These are phyloP conservation scores for Pipistrellus kuhlii DNA, from an alignment of 2,797 vertebrate genomes.

Conservation along the genomic window DNA sequence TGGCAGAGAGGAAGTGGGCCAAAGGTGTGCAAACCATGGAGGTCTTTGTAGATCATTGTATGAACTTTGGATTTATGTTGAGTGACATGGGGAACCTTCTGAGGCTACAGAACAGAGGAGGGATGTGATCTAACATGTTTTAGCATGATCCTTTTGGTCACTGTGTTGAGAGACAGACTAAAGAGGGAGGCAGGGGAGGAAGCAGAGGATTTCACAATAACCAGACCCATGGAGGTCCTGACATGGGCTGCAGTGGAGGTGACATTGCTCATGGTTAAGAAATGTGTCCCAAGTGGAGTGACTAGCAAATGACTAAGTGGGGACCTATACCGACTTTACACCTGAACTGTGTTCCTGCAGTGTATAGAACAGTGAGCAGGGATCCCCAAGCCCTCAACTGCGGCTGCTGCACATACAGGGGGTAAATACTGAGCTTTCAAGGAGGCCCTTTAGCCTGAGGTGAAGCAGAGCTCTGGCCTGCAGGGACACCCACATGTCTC, in stretches of 20 bases:
- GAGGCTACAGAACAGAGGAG: background rate
- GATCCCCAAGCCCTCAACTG: rapidly evolving
- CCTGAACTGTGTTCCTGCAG: background rate
- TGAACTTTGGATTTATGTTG: background rate
- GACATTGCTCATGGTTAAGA: background rate
- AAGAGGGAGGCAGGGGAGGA: background rate
- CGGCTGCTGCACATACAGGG: background rate
- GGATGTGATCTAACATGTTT: background rate
- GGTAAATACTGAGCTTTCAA: background rate
- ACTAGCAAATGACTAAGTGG: background rate
- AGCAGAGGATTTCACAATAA: background rate
- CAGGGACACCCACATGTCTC: background rate
- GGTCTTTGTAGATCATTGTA: background rate
- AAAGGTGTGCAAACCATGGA: background rate
- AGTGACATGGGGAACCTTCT: background rate
- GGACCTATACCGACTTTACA: rapidly evolving
- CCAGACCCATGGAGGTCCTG: too few relatives aligned
- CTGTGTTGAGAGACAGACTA: background rate
- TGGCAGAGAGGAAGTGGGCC: background rate
- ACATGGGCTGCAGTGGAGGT: background rate
- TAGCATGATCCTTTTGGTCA: background rate
- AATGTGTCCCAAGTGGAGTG: background rate
- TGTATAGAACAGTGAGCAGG: background rate
- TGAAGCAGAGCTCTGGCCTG: background rate
- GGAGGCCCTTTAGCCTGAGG: background rate